phyloP scores from a whole-genome alignment of 2,797 vertebrate genomes.

The Helostoma temminkii region DNA sequence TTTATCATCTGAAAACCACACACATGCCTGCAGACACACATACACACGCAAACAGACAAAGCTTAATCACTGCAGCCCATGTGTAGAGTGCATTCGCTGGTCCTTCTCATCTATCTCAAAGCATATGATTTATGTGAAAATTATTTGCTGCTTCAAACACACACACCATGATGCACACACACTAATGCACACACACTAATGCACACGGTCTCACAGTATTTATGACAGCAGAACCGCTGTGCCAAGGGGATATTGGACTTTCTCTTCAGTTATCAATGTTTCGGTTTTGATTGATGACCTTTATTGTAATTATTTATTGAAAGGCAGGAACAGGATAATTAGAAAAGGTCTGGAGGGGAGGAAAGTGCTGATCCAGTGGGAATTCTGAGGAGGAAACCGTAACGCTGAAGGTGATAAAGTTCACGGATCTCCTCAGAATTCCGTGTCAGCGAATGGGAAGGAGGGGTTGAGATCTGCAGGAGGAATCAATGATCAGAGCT shows the following conservation, averaged over 20 bases:
- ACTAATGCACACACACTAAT: slow-evolving; percentile 47
- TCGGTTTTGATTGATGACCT: slow-evolving; percentile 86
- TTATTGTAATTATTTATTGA: slow-evolving; percentile 89
- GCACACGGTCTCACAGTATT: slow-evolving; percentile 64
- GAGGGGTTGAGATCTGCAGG: slow-evolving; percentile 48
- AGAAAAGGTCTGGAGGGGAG: slow-evolving; percentile 80
- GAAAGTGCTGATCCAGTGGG: slow-evolving; percentile 82
- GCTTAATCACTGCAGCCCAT: slow-evolving; percentile 64
- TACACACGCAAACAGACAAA: slow-evolving; percentile 50
- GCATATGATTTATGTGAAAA: slow-evolving; percentile 78
- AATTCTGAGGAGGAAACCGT: slow-evolving; percentile 77
- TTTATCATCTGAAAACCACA: slow-evolving; percentile 55
- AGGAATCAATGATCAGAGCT: slow-evolving; percentile 81
- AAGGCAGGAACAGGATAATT: slow-evolving; percentile 86
- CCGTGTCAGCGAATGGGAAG: slow-evolving; percentile 70
- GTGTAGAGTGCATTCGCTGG: slow-evolving; percentile 47
- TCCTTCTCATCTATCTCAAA: slow-evolving; percentile 67
- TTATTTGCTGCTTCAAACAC: slow-evolving; percentile 61
- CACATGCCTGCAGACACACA: slow-evolving; percentile 1
- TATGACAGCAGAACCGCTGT: slow-evolving; percentile 63
- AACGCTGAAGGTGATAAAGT: slow-evolving; percentile 83
- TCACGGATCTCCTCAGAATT: slow-evolving; percentile 82
- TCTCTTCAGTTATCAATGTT: slow-evolving; percentile 85
- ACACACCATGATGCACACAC: slow-evolving; percentile 50
- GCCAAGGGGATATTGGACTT: slow-evolving; percentile 81